Percentiles rank a stretch among this genome's conserved stretches.
phyloP scores from a whole-genome alignment of 2,797 vertebrate genomes.

The Varecia variegata region DNA sequence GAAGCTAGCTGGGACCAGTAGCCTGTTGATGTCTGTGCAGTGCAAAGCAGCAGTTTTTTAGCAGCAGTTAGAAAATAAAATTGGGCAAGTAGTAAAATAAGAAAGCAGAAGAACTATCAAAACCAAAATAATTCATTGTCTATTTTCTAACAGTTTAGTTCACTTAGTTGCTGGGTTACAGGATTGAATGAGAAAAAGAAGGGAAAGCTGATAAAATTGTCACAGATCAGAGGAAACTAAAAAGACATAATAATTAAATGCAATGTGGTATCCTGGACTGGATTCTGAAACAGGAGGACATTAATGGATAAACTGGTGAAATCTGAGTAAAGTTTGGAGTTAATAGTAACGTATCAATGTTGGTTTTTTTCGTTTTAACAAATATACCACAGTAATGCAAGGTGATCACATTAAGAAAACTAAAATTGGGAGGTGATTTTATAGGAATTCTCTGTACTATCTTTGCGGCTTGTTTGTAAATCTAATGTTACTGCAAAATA shows the following conservation, averaged over 20 bases:
- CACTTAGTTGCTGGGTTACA: conserved; percentile 2
- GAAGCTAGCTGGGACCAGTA: background rate
- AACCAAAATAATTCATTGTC: background rate
- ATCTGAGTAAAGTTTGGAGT: background rate
- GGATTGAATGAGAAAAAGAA: background rate
- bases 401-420: background rate
- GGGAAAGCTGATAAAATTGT: background rate
- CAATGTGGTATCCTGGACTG: background rate
- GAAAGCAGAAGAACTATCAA: background rate
- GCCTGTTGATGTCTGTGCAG: background rate
- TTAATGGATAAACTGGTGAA: background rate
- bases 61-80: background rate
- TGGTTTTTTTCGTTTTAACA: conserved; percentile 9
- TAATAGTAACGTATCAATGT: background rate
- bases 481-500: background rate
- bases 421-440: background rate
- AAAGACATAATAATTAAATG: background rate
- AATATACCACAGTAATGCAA: background rate
- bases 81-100: background rate
- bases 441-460: background rate
- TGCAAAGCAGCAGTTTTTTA: background rate
- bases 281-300: background rate
- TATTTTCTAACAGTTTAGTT: background rate
- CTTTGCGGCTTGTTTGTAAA: background rate
- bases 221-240: background rate